Evolutionary conservation across 2,888 invertebrate species (phyloP), one percentile per base, ranked within the genome.

Genomic region (Hirtodrosophila trivittata): DNA sequence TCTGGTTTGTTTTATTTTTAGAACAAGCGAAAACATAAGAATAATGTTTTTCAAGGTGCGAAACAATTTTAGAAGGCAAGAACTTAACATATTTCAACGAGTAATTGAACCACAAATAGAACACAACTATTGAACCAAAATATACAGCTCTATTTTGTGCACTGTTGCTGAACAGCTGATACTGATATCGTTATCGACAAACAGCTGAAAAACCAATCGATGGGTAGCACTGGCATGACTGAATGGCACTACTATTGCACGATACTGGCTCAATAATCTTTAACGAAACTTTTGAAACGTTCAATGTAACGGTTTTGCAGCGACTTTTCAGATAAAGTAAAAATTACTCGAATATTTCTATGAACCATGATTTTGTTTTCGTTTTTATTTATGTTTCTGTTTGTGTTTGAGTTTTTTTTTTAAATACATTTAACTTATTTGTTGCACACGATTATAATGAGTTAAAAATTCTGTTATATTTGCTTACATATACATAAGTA

Each of bases 401-500:
- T n/a, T 1, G 10, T 1, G 18, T 3, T 21, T 21, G 18, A 21
- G 18, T 5, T 21, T 21, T 57, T 52, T 62, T 51, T 56, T 76
- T 46, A 65, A 67, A 64, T 65, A 71, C 37, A 57, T 60, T 50
- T 58, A 14, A 45, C 52, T 75, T 78, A 54, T 64, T 47, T 71
- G 77, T 65, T 77, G 64, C 67, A 86, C 54, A 43, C 33, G 14
- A 63, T 56, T 18, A 37, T 41, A 18, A 14, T 33, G 51, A 50
- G 30, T 46, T 66, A 35, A 47, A 58, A 70, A 69, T 54, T 75
- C 38, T 47, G 51, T 49, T 70, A 54, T 56, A 16, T 43, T 58
- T 54, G 65, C 76, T 64, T 74, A 67, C 33, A 72, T 33, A 54
- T 58, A 73, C 47, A 62, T 77, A 77, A 82, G 82, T 85, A 82